Conservation (phyloP, 2,113 vertebrate species). For the Chaenocephalus aceratus region DNA sequence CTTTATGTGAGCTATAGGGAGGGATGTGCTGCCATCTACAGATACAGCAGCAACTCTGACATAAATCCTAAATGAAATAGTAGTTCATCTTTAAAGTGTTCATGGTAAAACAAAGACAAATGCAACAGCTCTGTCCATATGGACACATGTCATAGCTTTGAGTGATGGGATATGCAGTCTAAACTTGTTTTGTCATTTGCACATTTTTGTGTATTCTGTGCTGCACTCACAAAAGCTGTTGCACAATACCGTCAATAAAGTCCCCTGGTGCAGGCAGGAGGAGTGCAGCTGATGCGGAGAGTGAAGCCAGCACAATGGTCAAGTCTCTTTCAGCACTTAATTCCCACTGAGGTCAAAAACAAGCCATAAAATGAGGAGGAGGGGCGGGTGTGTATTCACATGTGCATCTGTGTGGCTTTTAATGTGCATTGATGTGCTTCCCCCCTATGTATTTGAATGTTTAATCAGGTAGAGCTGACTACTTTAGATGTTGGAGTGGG, state of each 20-base stretch:
- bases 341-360: slow-evolving; percentile 70
- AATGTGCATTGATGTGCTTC: slow-evolving; percentile 24
- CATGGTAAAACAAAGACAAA: not conserved
- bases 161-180: not conserved
- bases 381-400: slow-evolving; percentile 35
- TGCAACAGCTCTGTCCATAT: too few species aligned
- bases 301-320: slow-evolving; percentile 71
- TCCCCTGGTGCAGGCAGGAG: slow-evolving; percentile 31
- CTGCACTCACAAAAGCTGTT: slow-evolving; percentile 44
- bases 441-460: slow-evolving; percentile 36
- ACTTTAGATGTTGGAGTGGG: slow-evolving; percentile 53
- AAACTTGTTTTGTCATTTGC: slow-evolving; percentile 33
- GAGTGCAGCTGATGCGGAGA: slow-evolving; percentile 55
- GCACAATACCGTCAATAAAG: slow-evolving; percentile 40
- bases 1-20: not conserved
- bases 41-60: not conserved
- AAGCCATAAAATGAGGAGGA: slow-evolving; percentile 72
- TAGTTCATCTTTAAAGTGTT: too few species aligned
- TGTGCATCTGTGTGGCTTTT: slow-evolving; percentile 34
- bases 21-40: not conserved
- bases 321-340: slow-evolving; percentile 70
- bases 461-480: slow-evolving; percentile 46
- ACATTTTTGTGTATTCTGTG: slow-evolving; percentile 16
- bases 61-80: not conserved
- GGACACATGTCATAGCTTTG: not conserved